Percentiles rank a stretch among this genome's conserved stretches.
phyloP scores from a whole-genome alignment of 1,140 invertebrate species.

The Ptiloglossa arizonensis region DNA sequence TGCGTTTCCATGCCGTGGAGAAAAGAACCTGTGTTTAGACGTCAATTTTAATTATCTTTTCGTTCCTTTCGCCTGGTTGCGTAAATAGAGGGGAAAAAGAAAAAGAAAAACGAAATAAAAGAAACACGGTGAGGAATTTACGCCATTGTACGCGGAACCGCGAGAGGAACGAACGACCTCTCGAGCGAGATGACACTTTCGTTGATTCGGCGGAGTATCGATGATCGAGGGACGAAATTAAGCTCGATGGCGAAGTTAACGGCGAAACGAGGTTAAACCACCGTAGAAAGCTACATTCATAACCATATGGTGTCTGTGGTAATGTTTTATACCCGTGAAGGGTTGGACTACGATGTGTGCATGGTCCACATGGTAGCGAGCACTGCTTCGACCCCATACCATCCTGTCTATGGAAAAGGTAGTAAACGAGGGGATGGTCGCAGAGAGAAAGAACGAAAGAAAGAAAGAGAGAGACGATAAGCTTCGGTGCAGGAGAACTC shows the following conservation, averaged over 20 bases:
- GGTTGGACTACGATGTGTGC: constrained; percentile 44
- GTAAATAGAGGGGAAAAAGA: too few relatives aligned
- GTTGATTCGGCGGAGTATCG: background rate
- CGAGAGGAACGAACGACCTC: too few relatives aligned
- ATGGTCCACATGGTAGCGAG: constrained; percentile 56
- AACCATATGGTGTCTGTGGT: constrained; percentile 66
- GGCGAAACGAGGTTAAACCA: constrained; percentile 60
- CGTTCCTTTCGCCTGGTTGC: background rate
- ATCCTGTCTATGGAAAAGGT: constrained; percentile 55
- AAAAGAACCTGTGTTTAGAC: background rate
- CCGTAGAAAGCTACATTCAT: constrained; percentile 51
- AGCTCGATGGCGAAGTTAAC: background rate
- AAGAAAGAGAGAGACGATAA: constrained; percentile 18
- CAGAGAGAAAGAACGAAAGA: constrained; percentile 16
- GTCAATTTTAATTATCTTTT: background rate
- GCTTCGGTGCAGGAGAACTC: constrained; percentile 6
- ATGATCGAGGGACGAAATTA: background rate
- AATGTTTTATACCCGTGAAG: constrained; percentile 61
- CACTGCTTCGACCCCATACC: constrained; percentile 48
- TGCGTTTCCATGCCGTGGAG: background rate
- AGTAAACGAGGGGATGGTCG: constrained; percentile 58
- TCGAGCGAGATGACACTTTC: background rate
- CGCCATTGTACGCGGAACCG: too few relatives aligned
- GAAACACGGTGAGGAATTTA: too few relatives aligned
- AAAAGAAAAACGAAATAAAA: background rate